Evolutionary conservation across 1,140 invertebrate genomes (phyloP).

Genomic region (Scaptomyza montana): DNA sequence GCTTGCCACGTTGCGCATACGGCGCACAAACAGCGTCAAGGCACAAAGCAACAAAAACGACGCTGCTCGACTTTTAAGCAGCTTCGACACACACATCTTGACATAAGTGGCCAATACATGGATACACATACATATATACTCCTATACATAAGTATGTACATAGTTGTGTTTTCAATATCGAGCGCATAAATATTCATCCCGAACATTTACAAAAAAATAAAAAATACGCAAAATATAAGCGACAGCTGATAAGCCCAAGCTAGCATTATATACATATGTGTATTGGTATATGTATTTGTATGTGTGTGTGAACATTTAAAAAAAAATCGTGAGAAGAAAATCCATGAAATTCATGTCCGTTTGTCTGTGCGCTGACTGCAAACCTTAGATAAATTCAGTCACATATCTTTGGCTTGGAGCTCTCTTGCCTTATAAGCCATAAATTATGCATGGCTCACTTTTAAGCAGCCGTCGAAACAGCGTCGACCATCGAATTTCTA

Average conservation of each 20-base stretch:
- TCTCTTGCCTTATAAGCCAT: conserved; percentile 55
- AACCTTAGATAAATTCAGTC: conserved; percentile 73
- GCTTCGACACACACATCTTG: conserved; percentile 36
- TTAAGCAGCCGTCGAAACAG: conserved; percentile 49
- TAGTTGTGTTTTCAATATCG: conserved; percentile 60
- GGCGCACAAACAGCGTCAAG: conserved; percentile 49
- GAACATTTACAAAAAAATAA: conserved; percentile 49
- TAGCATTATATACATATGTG: conserved; percentile 4
- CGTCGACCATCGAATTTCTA: conserved; percentile 40
- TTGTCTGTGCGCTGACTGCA: conserved; percentile 53
- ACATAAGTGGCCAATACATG: conserved; percentile 33
- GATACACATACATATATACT: conserved; percentile 26
- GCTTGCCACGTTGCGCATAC: conserved; percentile 52
- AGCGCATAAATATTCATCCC: conserved; percentile 74
- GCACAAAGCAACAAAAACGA: conserved; percentile 35
- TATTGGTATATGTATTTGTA: neutral
- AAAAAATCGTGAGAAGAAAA: neutral
- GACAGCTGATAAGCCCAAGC: conserved; percentile 72
- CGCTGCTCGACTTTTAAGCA: conserved; percentile 69
- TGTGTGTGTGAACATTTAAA: neutral
- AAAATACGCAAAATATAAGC: conserved; percentile 18
- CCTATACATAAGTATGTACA: conserved; percentile 15
- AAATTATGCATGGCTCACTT: conserved; percentile 78
- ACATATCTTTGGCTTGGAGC: conserved; percentile 53
- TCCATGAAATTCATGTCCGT: conserved; percentile 11